These are phyloP conservation scores for Spinibarbus caldwelli DNA, from an alignment of 2,797 vertebrate species.

Conservation along the genomic window DNA sequence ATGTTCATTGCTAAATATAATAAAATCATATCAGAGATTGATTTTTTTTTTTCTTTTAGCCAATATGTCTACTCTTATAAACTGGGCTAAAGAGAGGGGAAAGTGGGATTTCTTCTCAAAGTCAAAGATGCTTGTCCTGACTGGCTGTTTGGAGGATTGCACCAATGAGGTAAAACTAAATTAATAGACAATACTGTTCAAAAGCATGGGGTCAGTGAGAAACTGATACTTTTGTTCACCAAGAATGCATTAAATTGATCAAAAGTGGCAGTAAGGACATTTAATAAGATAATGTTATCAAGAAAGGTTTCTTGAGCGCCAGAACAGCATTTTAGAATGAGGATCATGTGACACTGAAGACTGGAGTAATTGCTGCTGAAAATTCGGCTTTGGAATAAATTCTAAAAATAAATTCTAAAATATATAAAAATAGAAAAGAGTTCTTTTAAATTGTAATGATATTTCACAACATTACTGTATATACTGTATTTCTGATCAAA, in stretches of 20 bases:
- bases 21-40: background rate
- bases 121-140: conserved; percentile 78
- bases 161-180: conserved; percentile 84
- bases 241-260: background rate
- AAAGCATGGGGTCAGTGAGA: background rate
- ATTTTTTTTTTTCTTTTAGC: conserved; percentile 68
- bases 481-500: background rate
- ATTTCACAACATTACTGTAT: background rate
- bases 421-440: background rate
- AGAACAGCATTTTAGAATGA: background rate
- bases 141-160: conserved; percentile 88
- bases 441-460: background rate
- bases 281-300: background rate
- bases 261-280: background rate
- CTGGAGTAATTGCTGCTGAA: background rate
- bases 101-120: conserved; percentile 86
- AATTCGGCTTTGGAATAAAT: background rate
- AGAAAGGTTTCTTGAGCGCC: background rate
- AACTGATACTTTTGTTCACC: background rate
- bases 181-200: background rate
- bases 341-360: background rate
- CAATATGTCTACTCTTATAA: conserved; percentile 80
- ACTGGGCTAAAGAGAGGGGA: conserved; percentile 72
- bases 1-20: background rate
- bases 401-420: background rate